Evolutionary conservation across 2,113 vertebrate species (phyloP).

Genomic region (Balaeniceps rex): DNA sequence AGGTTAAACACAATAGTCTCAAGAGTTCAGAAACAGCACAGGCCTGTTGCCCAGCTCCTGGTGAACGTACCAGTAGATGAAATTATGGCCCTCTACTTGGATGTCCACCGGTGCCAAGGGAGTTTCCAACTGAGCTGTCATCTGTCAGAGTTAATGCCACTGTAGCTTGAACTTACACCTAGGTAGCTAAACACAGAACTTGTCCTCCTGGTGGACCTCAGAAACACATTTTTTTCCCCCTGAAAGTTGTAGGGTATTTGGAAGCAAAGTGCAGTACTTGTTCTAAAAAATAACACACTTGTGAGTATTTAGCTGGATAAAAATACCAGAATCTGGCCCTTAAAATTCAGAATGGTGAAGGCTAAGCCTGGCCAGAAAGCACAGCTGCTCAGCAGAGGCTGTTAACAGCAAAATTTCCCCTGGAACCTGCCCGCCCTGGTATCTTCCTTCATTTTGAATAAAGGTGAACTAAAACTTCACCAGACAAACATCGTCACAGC

Average conservation of each 20-base stretch:
- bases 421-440: neutral
- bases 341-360: neutral
- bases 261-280: neutral
- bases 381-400: neutral
- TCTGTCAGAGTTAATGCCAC: neutral
- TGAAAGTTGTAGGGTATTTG: neutral
- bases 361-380: neutral
- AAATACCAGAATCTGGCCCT: neutral
- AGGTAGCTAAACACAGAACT: neutral
- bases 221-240: neutral
- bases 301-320: neutral
- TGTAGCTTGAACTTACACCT: neutral
- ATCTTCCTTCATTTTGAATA: neutral
- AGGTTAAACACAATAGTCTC: neutral
- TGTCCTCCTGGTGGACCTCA: neutral
- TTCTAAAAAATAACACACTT: neutral
- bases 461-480: neutral
- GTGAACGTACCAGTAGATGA: neutral
- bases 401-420: neutral
- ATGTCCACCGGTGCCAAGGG: neutral
- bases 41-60: neutral
- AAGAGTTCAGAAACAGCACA: neutral
- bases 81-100: neutral
- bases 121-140: neutral
- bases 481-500: neutral